These are phyloP conservation scores for Mesoligia furuncula DNA, from an alignment of 2,888 invertebrate species.

Conservation along the genomic window DNA sequence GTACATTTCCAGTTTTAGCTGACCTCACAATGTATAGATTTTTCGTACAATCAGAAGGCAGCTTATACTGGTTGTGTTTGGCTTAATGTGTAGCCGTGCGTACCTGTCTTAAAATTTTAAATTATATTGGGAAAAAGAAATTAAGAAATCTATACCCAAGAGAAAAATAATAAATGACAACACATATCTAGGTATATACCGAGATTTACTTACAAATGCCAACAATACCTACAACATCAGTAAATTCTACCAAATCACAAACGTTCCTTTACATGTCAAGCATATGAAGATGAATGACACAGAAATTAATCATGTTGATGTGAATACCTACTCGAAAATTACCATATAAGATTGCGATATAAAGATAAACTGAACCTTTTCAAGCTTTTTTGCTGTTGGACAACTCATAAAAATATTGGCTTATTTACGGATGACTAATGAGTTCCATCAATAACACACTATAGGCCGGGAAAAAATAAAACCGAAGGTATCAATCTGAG, in stretches of 20 bases:
- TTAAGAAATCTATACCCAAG: background rate
- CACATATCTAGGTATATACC: background rate
- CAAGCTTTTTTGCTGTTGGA: conserved; percentile 38
- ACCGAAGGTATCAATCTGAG: conserved; percentile 24
- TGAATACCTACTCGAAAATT: conserved; percentile 33
- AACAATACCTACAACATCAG: background rate
- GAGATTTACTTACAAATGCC: background rate
- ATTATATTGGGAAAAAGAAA: background rate
- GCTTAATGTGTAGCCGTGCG: too few species aligned
- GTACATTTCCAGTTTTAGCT: too few species aligned
- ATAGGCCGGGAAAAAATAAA: conserved; percentile 12
- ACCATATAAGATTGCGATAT: conserved; percentile 36
- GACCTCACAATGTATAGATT: too few species aligned
- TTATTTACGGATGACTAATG: conserved; percentile 43
- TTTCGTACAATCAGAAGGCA: too few species aligned
- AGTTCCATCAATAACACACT: conserved; percentile 29
- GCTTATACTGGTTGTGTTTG: too few species aligned
- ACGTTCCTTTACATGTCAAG: conserved; percentile 8
- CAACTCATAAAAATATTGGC: conserved; percentile 28
- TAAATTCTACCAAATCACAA: conserved; percentile 12
- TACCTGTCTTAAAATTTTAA: background rate
- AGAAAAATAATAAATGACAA: background rate
- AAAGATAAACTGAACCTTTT: conserved; percentile 37
- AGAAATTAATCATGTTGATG: conserved; percentile 33
- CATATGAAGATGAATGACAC: conserved; percentile 27